A percentile compares a stretch with the other conserved stretches of the same genome.
Conservation (phyloP, 2,888 invertebrate genomes). For the Nysson spinosus region DNA sequence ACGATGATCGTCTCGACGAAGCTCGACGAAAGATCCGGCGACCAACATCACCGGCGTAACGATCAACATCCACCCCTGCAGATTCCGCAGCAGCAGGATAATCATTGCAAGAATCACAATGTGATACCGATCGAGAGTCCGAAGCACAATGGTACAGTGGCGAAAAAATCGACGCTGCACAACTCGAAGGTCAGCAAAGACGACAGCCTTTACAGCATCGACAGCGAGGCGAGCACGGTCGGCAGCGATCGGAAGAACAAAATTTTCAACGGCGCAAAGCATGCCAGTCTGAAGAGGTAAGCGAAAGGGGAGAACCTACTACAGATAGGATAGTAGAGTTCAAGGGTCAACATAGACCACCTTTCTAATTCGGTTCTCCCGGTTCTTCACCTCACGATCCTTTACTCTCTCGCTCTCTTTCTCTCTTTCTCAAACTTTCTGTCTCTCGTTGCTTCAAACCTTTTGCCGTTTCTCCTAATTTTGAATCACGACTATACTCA, state of each 20-base stretch:
- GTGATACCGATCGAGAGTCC: constrained; percentile 65
- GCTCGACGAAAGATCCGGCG: constrained; percentile 48
- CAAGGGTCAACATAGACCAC: constrained; percentile 39
- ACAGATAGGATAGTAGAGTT: constrained; percentile 18
- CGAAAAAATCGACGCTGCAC: constrained; percentile 70
- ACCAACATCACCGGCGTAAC: constrained; percentile 10
- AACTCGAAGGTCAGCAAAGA: constrained; percentile 79
- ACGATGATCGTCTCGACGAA: constrained; percentile 62
- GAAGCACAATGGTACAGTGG: constrained; percentile 74
- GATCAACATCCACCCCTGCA: constrained; percentile 51
- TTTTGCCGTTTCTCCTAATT: constrained; percentile 12
- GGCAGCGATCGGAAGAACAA: constrained; percentile 84
- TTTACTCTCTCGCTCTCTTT: no score
- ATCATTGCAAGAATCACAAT: constrained; percentile 51
- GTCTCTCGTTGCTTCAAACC: no score
- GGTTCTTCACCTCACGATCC: constrained; percentile 50
- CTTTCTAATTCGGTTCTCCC: constrained; percentile 44
- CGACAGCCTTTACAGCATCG: constrained; percentile 85
- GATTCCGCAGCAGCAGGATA: constrained; percentile 36
- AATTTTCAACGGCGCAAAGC: constrained; percentile 84
- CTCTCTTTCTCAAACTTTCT: no score
- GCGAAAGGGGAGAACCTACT: constrained; percentile 38
- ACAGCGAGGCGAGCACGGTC: constrained; percentile 82
- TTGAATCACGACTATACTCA: not conserved
- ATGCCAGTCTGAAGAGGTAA: constrained; percentile 86